phyloP scores from a whole-genome alignment of 2,113 vertebrate species.

The Hyperopisus bebe region DNA sequence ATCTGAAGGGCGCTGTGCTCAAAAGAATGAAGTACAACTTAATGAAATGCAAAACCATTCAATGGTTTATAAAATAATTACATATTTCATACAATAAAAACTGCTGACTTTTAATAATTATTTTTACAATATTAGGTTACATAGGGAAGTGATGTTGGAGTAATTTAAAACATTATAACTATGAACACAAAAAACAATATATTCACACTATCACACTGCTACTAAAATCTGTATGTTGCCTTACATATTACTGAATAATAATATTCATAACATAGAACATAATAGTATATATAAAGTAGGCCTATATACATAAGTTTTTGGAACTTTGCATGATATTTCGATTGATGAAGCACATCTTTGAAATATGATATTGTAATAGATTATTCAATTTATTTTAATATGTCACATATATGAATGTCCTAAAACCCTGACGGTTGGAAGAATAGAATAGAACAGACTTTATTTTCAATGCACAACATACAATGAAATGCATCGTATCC shows the following conservation, averaged over 20 bases:
- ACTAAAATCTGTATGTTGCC: background rate
- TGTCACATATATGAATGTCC: background rate
- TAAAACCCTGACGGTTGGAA: background rate
- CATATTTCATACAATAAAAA: background rate
- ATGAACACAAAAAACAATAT: background rate
- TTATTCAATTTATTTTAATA: background rate
- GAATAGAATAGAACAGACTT: background rate
- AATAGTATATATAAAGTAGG: background rate
- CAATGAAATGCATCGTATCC: background rate
- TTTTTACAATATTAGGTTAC: background rate
- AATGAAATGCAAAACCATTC: background rate
- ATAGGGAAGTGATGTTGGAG: background rate
- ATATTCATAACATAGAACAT: background rate
- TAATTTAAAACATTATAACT: background rate
- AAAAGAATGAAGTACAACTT: background rate
- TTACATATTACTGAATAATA: background rate
- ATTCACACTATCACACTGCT: background rate
- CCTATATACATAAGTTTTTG: background rate
- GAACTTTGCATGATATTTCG: background rate
- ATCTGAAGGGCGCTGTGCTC: background rate
- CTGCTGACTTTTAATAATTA: background rate
- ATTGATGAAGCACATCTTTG: background rate
- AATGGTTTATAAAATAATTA: background rate
- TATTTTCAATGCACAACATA: background rate
- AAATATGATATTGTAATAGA: background rate